Evolutionary conservation across 1,140 invertebrate species (phyloP).

Genomic region (Drosophila parabipectinata): DNA sequence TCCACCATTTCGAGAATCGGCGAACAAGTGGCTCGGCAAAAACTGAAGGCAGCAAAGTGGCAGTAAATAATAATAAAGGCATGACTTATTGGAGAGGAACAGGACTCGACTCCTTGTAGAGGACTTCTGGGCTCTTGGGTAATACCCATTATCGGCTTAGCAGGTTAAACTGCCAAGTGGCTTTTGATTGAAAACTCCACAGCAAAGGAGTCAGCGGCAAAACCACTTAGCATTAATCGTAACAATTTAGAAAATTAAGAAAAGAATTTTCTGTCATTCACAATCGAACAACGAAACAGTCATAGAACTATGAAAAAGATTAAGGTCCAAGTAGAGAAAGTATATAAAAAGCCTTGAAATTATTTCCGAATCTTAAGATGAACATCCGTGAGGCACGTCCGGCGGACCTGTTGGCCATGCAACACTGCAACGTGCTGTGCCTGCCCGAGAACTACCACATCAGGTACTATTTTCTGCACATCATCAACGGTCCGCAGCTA

Average conservation of each 20-base stretch:
- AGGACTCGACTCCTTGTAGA: conserved; percentile 7
- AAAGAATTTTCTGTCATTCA: neutral
- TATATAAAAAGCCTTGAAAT: neutral
- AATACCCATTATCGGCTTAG: conserved; percentile 68
- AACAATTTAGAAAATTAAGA: neutral
- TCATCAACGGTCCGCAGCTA: conserved; percentile 98
- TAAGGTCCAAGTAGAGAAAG: neutral
- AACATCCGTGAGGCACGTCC: conserved; percentile 95
- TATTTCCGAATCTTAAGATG: conserved; percentile 85
- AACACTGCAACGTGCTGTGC: conserved; percentile 99
- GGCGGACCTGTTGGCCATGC: conserved; percentile 99
- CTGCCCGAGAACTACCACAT: conserved; percentile 99
- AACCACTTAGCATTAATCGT: neutral
- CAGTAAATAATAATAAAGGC: conserved; percentile 71
- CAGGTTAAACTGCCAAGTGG: conserved; percentile 47
- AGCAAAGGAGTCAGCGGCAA: neutral
- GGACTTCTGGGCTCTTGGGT: conserved; percentile 3
- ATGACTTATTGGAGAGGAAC: conserved; percentile 60
- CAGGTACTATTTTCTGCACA: conserved; percentile 99
- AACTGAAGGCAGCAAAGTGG: conserved; percentile 14
- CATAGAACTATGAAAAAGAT: too few relatives aligned
- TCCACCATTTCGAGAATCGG: conserved; percentile 21
- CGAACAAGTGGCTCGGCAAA: conserved; percentile 23
- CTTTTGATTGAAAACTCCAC: conserved; percentile 54
- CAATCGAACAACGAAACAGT: too few relatives aligned